A percentile compares a stretch with the other conserved stretches of the same genome.
Conservation (phyloP, 2,797 vertebrate species). For the Sebastes hopkinsi region DNA sequence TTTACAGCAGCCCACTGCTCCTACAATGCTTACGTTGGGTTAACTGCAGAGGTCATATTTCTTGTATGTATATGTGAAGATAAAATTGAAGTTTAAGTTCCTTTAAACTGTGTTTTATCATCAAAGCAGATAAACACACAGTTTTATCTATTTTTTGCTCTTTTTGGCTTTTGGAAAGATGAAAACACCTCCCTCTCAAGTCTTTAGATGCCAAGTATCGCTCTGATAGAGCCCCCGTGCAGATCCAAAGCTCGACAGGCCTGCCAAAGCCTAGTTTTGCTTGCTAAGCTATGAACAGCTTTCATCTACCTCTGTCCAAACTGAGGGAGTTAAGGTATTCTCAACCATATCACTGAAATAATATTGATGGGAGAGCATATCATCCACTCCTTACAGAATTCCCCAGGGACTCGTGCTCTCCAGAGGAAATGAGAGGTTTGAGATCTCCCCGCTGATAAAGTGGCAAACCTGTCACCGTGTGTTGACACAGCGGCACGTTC, state of each 20-base stretch:
- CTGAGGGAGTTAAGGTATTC: neutral
- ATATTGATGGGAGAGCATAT: slow-evolving; percentile 18
- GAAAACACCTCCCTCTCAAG: neutral
- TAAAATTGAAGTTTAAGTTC: neutral
- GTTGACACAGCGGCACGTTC: slow-evolving; percentile 63
- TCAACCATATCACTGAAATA: neutral
- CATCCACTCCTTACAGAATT: slow-evolving; percentile 22
- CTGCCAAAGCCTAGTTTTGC: neutral
- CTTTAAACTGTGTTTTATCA: neutral
- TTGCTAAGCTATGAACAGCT: neutral
- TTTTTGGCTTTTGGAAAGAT: neutral
- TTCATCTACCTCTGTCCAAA: neutral
- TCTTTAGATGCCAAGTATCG: neutral
- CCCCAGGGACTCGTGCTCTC: slow-evolving; percentile 26
- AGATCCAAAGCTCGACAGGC: neutral
- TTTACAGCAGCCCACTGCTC: neutral
- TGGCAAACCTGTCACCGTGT: slow-evolving; percentile 53
- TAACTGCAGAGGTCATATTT: neutral
- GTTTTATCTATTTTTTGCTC: neutral
- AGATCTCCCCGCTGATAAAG: slow-evolving; percentile 49
- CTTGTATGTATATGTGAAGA: neutral
- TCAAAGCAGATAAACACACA: neutral
- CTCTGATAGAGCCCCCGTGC: neutral
- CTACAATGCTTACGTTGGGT: neutral
- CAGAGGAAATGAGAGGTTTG: slow-evolving; percentile 67